Percentiles rank a stretch among this genome's conserved stretches.
Conservation (phyloP, 2,113 vertebrate species). For the Boulengeromyrus knoepffleri region DNA sequence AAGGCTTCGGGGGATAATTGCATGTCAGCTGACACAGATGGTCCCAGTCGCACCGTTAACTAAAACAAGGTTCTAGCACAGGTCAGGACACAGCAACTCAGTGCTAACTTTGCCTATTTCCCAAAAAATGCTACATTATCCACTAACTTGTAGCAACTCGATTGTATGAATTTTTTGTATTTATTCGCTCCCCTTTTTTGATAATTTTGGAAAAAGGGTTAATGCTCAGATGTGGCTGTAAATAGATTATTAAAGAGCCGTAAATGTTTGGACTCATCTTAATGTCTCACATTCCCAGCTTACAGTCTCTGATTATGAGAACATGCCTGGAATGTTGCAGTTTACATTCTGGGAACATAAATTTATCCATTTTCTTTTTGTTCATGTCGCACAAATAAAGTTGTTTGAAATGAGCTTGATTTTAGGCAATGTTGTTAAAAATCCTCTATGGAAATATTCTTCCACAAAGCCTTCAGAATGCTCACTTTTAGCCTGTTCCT, state of each 20-base stretch:
- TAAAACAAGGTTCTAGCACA: not conserved
- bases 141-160: not conserved
- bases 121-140: not conserved
- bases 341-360: not conserved
- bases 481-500: not conserved
- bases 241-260: not conserved
- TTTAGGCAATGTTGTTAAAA: not conserved
- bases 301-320: not conserved
- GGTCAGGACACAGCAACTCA: not conserved
- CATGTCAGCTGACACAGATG: slow-evolving; percentile 15
- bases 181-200: not conserved
- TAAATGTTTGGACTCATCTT: not conserved
- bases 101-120: not conserved
- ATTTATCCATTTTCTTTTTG: not conserved
- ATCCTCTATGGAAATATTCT: not conserved
- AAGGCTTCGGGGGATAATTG: not conserved
- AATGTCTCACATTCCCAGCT: not conserved
- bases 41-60: not conserved
- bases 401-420: not conserved
- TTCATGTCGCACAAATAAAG: not conserved
- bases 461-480: not conserved
- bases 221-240: not conserved
- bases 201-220: not conserved
- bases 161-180: not conserved
- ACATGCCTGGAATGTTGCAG: not conserved